These are phyloP conservation scores for Morpho achilles DNA, from an alignment of 2,888 invertebrate species.

Conservation along the genomic window DNA sequence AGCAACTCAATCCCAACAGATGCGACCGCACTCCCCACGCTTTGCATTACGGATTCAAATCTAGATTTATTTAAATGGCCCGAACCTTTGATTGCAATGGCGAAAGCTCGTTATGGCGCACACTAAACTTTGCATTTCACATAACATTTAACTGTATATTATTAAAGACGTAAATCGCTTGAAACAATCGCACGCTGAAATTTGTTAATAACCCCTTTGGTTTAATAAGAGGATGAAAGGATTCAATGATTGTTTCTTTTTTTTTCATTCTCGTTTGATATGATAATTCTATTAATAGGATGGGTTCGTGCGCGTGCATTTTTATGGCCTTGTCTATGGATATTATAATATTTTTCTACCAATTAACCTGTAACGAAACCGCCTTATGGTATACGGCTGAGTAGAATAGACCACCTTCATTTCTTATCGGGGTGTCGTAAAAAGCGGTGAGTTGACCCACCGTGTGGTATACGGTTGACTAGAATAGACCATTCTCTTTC, in stretches of 20 bases:
- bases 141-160: conserved; percentile 26
- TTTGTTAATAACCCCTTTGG: conserved; percentile 56
- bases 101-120: conserved; percentile 56
- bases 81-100: conserved; percentile 65
- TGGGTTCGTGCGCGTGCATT: conserved; percentile 64
- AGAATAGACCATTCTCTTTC: no score
- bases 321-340: conserved; percentile 34
- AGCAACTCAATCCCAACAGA: conserved; percentile 21
- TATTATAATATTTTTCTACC: conserved; percentile 21
- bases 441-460: no score
- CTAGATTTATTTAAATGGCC: conserved; percentile 71
- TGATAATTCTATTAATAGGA: conserved; percentile 72
- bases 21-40: conserved; percentile 26
- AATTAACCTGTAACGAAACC: not conserved
- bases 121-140: conserved; percentile 28
- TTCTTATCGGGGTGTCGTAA: no score
- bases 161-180: conserved; percentile 17
- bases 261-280: conserved; percentile 69
- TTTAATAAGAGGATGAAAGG: conserved; percentile 72
- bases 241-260: conserved; percentile 62
- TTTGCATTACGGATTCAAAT: conserved; percentile 54
- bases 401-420: no score
- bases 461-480: no score
- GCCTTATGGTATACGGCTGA: no score
- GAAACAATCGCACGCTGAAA: conserved; percentile 20